A percentile compares a stretch with the other conserved stretches of the same genome.
phyloP scores from a whole-genome alignment of 2,113 vertebrate genomes.

The Notechis scutatus region DNA sequence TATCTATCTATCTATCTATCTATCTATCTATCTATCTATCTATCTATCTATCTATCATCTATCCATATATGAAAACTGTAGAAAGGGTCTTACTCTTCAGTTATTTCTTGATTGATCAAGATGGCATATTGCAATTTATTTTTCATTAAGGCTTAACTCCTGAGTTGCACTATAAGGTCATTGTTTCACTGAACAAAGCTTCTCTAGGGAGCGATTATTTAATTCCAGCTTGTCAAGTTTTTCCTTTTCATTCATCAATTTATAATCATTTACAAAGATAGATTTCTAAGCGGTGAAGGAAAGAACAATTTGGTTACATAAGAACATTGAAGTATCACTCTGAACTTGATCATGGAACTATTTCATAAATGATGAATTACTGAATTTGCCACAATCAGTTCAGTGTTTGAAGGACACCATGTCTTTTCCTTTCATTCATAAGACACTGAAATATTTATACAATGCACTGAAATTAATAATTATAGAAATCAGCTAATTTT shows the following conservation, averaged over 20 bases:
- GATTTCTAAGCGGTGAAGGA: slow-evolving; percentile 36
- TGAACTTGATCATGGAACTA: slow-evolving; percentile 49
- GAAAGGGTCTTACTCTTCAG: neutral
- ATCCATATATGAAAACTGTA: neutral
- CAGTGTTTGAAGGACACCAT: slow-evolving; percentile 15
- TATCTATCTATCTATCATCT: too few species aligned
- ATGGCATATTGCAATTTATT: slow-evolving; percentile 17
- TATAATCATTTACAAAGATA: slow-evolving; percentile 44
- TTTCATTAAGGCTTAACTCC: slow-evolving; percentile 18
- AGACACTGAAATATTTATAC: neutral
- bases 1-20: neutral
- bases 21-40: too few species aligned
- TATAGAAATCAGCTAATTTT: slow-evolving; percentile 16
- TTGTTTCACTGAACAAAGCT: slow-evolving; percentile 35
- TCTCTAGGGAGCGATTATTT: slow-evolving; percentile 39
- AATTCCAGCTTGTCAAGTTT: slow-evolving; percentile 36
- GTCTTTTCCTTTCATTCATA: slow-evolving; percentile 9
- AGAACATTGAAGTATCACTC: slow-evolving; percentile 40
- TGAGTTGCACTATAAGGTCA: slow-evolving; percentile 25
- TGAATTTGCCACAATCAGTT: slow-evolving; percentile 43
- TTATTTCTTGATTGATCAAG: slow-evolving; percentile 36
- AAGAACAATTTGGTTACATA: slow-evolving; percentile 45
- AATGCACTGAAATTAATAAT: neutral
- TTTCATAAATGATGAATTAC: slow-evolving; percentile 53
- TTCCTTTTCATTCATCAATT: slow-evolving; percentile 54